Evolutionary conservation across 2,888 invertebrate genomes (phyloP).

Genomic region (Platycheirus rosarum): DNA sequence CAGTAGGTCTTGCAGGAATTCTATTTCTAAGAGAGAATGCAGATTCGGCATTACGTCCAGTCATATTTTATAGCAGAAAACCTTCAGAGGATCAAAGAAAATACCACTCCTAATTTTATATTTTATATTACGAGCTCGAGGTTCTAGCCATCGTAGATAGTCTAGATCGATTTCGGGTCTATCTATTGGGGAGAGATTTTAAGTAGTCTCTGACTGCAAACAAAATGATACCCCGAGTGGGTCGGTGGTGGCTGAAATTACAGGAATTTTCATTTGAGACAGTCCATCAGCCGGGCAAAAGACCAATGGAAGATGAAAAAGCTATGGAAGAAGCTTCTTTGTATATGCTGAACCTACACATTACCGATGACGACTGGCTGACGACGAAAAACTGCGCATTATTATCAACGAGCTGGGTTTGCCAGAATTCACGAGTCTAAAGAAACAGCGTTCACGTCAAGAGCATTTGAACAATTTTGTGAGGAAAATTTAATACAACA

Average conservation of each 20-base stretch:
- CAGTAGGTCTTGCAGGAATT: constrained; percentile 4
- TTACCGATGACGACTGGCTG: too few species aligned
- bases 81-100: constrained; percentile 10
- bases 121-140: constrained; percentile 39
- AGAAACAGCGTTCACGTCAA: constrained; percentile 31
- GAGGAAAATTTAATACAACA: constrained; percentile 2
- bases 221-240: constrained; percentile 12
- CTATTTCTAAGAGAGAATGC: not conserved
- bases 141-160: constrained; percentile 27
- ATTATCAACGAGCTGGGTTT: too few species aligned
- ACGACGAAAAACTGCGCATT: too few species aligned
- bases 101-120: constrained; percentile 34
- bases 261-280: too few species aligned
- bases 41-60: not conserved
- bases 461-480: not conserved
- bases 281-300: too few species aligned
- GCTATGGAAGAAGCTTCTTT: too few species aligned
- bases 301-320: too few species aligned
- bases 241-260: too few species aligned
- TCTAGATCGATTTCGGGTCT: constrained; percentile 6
- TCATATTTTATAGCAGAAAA: not conserved
- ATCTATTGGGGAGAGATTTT: not conserved
- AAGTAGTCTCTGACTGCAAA: constrained; percentile 21
- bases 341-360: too few species aligned
- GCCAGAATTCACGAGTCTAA: too few species aligned